These are phyloP conservation scores for Hycleus phaleratus DNA, from an alignment of 1,140 invertebrate species.

Conservation along the genomic window DNA sequence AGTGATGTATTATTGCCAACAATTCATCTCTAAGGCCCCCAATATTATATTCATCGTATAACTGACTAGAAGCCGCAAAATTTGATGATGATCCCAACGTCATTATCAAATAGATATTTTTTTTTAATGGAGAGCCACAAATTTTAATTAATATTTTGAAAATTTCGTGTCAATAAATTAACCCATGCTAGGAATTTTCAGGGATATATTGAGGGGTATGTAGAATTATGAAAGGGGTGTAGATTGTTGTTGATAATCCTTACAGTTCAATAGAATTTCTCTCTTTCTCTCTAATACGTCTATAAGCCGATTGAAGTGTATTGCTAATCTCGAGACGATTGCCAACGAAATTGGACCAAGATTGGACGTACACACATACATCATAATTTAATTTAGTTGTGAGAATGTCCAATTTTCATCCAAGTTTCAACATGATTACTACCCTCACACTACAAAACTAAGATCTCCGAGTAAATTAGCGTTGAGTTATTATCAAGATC, in stretches of 20 bases:
- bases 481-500: no score
- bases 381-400: conserved; percentile 12
- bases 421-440: no score
- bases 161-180: no score
- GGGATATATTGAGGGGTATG: no score
- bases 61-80: no score
- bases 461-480: no score
- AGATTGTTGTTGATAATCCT: conserved; percentile 3
- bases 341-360: conserved; percentile 8
- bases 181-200: no score
- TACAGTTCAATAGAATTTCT: not conserved
- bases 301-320: conserved; percentile 12
- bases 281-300: not conserved
- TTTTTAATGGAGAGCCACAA: no score
- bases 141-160: no score
- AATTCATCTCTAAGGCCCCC: not conserved
- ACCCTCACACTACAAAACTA: no score
- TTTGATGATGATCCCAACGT: not conserved
- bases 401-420: not conserved
- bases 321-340: conserved; percentile 15
- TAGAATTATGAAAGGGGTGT: no score
- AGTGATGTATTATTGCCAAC: conserved; percentile 24
- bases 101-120: not conserved
- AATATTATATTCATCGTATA: not conserved
- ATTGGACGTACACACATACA: conserved; percentile 2